Percentiles rank a stretch among this genome's conserved stretches.
Evolutionary conservation across 37 sponge, comb jelly and placozoan genomes (phyloP).

Genomic region (Petrosia ficiformis): DNA sequence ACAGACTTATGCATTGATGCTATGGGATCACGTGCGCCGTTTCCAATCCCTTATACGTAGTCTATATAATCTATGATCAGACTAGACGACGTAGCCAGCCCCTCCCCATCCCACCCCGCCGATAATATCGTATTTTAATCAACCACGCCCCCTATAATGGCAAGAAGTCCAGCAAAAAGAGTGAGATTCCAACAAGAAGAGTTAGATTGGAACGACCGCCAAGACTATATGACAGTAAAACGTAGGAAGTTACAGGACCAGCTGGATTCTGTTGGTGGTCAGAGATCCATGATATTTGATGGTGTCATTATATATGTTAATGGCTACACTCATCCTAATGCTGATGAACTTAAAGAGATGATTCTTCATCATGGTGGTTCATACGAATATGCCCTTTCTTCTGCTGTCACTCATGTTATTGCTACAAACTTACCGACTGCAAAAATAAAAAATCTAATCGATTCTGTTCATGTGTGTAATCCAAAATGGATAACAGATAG

Average conservation of each 20-base stretch:
- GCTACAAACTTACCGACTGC: conserved; percentile 78
- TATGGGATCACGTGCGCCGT: too few relatives aligned
- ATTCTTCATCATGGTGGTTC: conserved; percentile 74
- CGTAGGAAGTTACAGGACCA: conserved; percentile 53
- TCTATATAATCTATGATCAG: too few relatives aligned
- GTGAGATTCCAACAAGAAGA: neutral
- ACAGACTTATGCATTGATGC: too few relatives aligned
- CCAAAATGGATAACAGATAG: conserved; percentile 71
- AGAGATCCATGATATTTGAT: conserved; percentile 50
- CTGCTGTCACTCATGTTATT: conserved; percentile 82
- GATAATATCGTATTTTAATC: too few relatives aligned
- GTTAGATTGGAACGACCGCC: conserved; percentile 32
- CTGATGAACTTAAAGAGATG: conserved; percentile 72
- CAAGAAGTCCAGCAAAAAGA: neutral
- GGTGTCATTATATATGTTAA: conserved; percentile 80
- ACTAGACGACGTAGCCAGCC: too few relatives aligned
- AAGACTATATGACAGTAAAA: conserved; percentile 60
- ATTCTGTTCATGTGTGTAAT: conserved; percentile 27
- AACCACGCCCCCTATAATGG: too few relatives aligned
- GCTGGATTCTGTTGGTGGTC: conserved; percentile 22
- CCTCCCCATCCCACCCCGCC: too few relatives aligned
- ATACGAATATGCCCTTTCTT: conserved; percentile 50
- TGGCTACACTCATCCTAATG: conserved; percentile 83
- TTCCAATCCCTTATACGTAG: too few relatives aligned
- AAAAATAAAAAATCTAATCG: conserved; percentile 57